Conservation (phyloP, 2,888 invertebrate genomes). For the Patella ulyssiponensis region DNA sequence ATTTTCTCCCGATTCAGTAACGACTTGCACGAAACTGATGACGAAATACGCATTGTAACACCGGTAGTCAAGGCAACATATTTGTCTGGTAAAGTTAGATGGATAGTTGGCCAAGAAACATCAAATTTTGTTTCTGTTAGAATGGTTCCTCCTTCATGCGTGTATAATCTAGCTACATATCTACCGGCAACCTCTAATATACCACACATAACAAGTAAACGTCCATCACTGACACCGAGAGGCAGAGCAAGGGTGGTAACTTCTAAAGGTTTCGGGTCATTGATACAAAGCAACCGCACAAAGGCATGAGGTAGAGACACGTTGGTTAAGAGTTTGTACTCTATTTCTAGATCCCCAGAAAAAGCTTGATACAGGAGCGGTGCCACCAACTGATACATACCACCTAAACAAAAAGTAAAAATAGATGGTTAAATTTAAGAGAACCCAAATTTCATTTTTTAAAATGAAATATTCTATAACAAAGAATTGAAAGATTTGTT, state of each 20-base stretch:
- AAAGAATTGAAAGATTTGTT: too few relatives aligned
- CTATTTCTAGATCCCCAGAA: constrained; percentile 56
- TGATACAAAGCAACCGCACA: constrained; percentile 48
- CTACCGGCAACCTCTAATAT: constrained; percentile 61
- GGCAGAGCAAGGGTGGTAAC: constrained; percentile 54
- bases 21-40: constrained; percentile 54
- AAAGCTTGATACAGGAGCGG: constrained; percentile 58
- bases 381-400: constrained; percentile 48
- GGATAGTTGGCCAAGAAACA: constrained; percentile 57
- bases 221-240: constrained; percentile 44
- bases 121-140: constrained; percentile 45
- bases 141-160: constrained; percentile 52
- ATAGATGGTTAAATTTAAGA: too few relatives aligned
- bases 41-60: constrained; percentile 48
- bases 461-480: too few relatives aligned
- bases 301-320: constrained; percentile 58
- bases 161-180: constrained; percentile 57
- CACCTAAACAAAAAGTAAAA: constrained; percentile 36
- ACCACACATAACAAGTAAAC: constrained; percentile 58
- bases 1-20: constrained; percentile 49
- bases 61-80: constrained; percentile 54
- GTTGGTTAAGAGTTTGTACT: constrained; percentile 56
- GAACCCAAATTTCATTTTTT: too few relatives aligned
- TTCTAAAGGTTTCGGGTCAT: constrained; percentile 37
- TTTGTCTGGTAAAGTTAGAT: constrained; percentile 46